Evolutionary conservation across 2,888 invertebrate species (phyloP).

Genomic region (Silvanus unidentatus): DNA sequence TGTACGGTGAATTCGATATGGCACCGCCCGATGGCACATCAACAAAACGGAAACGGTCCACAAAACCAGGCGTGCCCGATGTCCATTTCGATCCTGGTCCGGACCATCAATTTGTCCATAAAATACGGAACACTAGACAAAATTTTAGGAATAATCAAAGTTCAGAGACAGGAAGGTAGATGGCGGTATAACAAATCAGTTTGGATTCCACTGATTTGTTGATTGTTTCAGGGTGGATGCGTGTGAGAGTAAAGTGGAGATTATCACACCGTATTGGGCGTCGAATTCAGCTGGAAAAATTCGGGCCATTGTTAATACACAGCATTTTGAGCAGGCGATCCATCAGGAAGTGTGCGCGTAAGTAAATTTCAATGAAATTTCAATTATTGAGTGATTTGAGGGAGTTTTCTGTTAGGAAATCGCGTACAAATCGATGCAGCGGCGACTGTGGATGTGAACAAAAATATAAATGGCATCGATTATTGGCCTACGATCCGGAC

Average conservation of each 20-base stretch:
- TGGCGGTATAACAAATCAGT: too few relatives aligned
- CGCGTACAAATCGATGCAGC: conserved; percentile 72
- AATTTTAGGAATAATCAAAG: conserved; percentile 49
- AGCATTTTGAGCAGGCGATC: conserved; percentile 91
- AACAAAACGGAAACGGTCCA: conserved; percentile 27
- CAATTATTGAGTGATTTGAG: neutral
- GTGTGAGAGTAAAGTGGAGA: conserved; percentile 87
- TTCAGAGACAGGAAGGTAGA: conserved; percentile 52
- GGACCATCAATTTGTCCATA: conserved; percentile 50
- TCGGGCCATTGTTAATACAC: conserved; percentile 87
- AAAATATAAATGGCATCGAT: conserved; percentile 85
- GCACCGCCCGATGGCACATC: conserved; percentile 26
- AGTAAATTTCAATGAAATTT: conserved; percentile 39
- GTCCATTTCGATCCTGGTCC: conserved; percentile 49
- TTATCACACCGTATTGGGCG: conserved; percentile 92
- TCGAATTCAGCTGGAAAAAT: conserved; percentile 88
- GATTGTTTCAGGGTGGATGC: conserved; percentile 62
- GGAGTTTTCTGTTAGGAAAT: conserved; percentile 62
- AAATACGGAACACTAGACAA: conserved; percentile 53
- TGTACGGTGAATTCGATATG: conserved; percentile 87
- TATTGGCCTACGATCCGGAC: conserved; percentile 85
- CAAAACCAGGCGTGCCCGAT: conserved; percentile 54
- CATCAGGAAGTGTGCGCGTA: conserved; percentile 93
- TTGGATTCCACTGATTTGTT: too few relatives aligned
- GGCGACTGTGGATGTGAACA: conserved; percentile 87